phyloP scores from a whole-genome alignment of 2,113 vertebrate genomes.

The Cavia aperea region DNA sequence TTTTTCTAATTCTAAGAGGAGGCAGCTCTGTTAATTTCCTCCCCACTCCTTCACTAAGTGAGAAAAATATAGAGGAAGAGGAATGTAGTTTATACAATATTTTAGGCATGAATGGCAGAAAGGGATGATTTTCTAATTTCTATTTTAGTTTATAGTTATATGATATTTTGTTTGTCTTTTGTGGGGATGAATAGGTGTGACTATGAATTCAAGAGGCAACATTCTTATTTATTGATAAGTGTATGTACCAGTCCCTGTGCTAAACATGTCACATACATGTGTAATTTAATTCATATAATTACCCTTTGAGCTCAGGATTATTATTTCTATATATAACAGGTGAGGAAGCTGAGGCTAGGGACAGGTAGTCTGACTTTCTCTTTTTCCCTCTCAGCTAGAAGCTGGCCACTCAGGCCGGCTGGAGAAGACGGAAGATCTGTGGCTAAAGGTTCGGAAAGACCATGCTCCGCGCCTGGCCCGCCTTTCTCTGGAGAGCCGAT shows the following conservation, averaged over 20 bases:
- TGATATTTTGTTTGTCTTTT: not conserved
- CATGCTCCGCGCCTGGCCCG: constrained; percentile 94
- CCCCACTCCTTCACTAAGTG: not conserved
- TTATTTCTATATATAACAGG: not conserved
- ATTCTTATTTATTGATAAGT: not conserved
- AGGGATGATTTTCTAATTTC: not conserved
- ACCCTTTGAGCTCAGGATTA: not conserved
- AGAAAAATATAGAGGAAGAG: not conserved
- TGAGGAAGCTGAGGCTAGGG: not conserved
- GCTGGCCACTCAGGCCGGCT: constrained; percentile 94
- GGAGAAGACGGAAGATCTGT: constrained; percentile 96
- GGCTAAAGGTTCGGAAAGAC: constrained; percentile 95
- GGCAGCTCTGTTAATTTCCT: constrained; percentile 28
- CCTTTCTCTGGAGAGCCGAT: constrained; percentile 94
- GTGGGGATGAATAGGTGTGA: not conserved
- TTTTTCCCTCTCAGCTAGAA: constrained; percentile 82
- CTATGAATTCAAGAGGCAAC: not conserved
- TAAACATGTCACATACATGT: not conserved
- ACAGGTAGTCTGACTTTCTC: not conserved
- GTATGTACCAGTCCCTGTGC: not conserved
- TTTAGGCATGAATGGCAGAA: constrained; percentile 42
- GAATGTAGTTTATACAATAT: not conserved
- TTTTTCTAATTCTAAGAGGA: constrained; percentile 36
- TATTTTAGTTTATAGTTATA: not conserved
- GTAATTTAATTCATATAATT: not conserved